Evolutionary conservation across 2,888 invertebrate species (phyloP).

Genomic region (Holacanthella duospinosa): DNA sequence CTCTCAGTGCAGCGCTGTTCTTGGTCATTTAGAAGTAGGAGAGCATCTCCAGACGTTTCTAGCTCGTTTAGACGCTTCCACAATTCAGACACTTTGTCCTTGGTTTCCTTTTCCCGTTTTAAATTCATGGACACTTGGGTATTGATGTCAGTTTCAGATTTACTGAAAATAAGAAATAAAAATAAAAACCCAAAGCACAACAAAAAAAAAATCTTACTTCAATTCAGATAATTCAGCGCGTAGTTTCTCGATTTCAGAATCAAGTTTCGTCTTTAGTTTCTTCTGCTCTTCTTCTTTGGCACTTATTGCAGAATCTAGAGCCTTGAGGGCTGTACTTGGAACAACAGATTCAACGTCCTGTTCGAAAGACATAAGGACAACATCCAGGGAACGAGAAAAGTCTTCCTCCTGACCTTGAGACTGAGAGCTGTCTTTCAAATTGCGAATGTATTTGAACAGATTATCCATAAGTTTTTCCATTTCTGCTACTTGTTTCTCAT

Average conservation of each 20-base stretch:
- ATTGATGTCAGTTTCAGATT: slow-evolving; percentile 52
- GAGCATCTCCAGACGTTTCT: slow-evolving; percentile 24
- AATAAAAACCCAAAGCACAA: background rate
- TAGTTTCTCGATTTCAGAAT: slow-evolving; percentile 46
- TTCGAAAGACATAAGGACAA: slow-evolving; percentile 38
- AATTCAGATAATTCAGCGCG: slow-evolving; percentile 49
- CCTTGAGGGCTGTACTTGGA: slow-evolving; percentile 22
- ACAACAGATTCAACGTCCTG: slow-evolving; percentile 11
- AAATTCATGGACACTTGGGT: slow-evolving; percentile 56
- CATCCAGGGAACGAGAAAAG: slow-evolving; percentile 29
- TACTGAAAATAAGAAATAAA: slow-evolving; percentile 41
- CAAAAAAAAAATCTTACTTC: background rate
- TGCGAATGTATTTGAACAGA: slow-evolving; percentile 21
- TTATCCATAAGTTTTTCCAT: slow-evolving; percentile 35
- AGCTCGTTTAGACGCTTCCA: slow-evolving; percentile 49
- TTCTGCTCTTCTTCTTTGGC: slow-evolving; percentile 22
- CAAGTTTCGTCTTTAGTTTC: slow-evolving; percentile 39
- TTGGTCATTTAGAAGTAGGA: slow-evolving; percentile 59
- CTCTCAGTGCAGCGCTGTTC: slow-evolving; percentile 50
- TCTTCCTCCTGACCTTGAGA: slow-evolving; percentile 7
- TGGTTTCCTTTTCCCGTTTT: slow-evolving; percentile 48
- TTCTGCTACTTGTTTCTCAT: slow-evolving; percentile 18
- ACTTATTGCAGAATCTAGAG: slow-evolving; percentile 18
- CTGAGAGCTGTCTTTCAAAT: slow-evolving; percentile 20
- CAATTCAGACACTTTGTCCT: slow-evolving; percentile 49